These are phyloP conservation scores for Mastigias papua DNA, from an alignment of 30 jellyfish, hydroid and myxozoan genomes.

Conservation along the genomic window DNA sequence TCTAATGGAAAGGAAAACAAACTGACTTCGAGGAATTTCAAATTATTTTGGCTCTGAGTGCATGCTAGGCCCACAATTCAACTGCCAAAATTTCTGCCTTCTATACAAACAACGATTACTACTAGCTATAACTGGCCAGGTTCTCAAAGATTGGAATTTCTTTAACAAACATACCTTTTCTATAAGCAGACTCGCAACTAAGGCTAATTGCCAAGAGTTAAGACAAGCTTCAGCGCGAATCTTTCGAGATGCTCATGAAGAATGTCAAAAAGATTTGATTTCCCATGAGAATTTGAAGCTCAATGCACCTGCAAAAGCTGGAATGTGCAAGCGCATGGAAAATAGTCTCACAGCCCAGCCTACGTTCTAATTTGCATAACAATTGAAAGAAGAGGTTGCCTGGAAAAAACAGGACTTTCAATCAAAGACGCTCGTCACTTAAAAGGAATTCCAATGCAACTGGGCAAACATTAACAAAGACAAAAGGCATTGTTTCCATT, in stretches of 20 bases:
- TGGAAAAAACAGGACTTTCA: neutral
- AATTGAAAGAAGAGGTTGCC: neutral
- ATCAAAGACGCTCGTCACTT: neutral
- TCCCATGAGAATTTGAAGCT: slow-evolving; percentile 20
- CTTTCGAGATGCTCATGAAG: neutral
- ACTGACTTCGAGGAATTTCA: too few relatives aligned
- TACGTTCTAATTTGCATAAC: slow-evolving; percentile 8
- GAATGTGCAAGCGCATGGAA: slow-evolving; percentile 17
- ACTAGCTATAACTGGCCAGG: too few relatives aligned
- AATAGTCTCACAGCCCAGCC: slow-evolving; percentile 10
- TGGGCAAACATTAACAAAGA: neutral
- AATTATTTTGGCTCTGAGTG: too few relatives aligned
- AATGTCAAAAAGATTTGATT: neutral
- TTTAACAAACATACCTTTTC: neutral
- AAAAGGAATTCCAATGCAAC: neutral
- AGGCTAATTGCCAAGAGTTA: neutral
- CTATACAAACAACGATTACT: too few relatives aligned
- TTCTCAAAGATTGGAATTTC: neutral
- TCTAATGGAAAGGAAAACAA: too few relatives aligned
- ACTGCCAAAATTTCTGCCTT: too few relatives aligned
- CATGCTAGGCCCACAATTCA: too few relatives aligned
- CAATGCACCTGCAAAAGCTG: slow-evolving; percentile 28
- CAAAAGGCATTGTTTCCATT: neutral
- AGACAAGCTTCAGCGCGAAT: neutral
- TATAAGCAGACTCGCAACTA: neutral